Evolutionary conservation across 2,113 vertebrate species (phyloP).

Genomic region (Saccopteryx leptura): DNA sequence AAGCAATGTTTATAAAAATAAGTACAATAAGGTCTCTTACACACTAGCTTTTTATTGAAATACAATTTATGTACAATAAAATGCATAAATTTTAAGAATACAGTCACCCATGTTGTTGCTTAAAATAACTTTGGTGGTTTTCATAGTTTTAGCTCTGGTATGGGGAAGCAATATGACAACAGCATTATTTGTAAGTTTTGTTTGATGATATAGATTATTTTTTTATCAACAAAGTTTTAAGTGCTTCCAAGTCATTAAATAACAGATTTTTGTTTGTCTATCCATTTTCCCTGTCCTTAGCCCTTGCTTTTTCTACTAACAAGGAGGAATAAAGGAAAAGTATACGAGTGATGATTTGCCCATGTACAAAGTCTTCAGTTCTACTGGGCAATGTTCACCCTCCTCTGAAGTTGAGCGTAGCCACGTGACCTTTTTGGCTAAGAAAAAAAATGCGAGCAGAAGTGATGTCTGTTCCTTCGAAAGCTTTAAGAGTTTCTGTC

Average conservation of each 20-base stretch:
- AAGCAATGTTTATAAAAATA: slow-evolving; percentile 13
- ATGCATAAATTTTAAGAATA: not conserved
- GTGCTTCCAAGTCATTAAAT: not conserved
- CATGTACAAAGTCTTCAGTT: not conserved
- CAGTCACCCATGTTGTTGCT: not conserved
- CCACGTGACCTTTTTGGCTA: not conserved
- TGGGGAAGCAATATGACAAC: not conserved
- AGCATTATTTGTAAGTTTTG: not conserved
- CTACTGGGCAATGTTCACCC: not conserved
- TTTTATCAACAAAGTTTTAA: slow-evolving; percentile 27
- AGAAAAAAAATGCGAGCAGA: not conserved
- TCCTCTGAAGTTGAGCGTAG: not conserved
- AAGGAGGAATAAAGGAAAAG: not conserved
- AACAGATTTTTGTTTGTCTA: not conserved
- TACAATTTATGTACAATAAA: not conserved
- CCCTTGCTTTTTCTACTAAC: not conserved
- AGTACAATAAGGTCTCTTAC: not conserved
- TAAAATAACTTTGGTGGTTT: not conserved
- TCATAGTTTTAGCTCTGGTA: not conserved
- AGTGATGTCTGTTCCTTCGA: not conserved
- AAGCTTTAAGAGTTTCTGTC: not conserved
- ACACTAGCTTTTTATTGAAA: not conserved
- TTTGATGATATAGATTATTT: not conserved
- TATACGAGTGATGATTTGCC: not conserved
- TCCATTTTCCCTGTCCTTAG: not conserved